Evolutionary conservation across 2,888 invertebrate species (phyloP).

Genomic region (Invenusta paracnida): DNA sequence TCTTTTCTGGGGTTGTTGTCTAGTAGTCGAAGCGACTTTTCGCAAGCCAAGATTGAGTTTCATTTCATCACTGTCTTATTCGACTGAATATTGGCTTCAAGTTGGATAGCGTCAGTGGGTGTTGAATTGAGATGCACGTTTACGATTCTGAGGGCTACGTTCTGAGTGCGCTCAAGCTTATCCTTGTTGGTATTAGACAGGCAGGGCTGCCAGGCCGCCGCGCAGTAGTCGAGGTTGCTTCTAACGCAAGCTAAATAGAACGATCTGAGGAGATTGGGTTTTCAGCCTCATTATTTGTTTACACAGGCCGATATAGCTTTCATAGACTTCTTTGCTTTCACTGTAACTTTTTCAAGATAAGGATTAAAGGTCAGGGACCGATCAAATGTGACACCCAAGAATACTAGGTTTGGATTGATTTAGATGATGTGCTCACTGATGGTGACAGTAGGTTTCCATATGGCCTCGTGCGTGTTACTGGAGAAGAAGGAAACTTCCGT

Average conservation of each 20-base stretch:
- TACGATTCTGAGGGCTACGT: neutral
- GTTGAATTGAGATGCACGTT: neutral
- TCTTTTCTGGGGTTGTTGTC: neutral
- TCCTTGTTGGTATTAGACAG: neutral
- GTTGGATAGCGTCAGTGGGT: neutral
- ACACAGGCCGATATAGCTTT: neutral
- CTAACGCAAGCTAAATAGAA: neutral
- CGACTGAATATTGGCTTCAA: neutral
- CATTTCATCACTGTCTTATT: neutral
- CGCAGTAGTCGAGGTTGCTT: neutral
- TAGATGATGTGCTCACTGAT: neutral
- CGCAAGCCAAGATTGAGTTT: neutral
- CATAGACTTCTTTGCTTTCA: neutral
- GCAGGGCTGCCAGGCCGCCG: neutral
- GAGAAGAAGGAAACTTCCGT: neutral
- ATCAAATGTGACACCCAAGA: neutral
- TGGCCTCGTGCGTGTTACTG: neutral
- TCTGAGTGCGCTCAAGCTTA: neutral
- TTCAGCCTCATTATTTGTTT: neutral
- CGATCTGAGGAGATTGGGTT: neutral
- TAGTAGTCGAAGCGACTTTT: neutral
- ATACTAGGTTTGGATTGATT: neutral
- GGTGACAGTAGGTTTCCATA: neutral
- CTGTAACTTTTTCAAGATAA: neutral
- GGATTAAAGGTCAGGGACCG: neutral